Base-by-base conservation (phyloP, 2,113 vertebrate genomes). In the Acrocephalus kingi region DNA sequence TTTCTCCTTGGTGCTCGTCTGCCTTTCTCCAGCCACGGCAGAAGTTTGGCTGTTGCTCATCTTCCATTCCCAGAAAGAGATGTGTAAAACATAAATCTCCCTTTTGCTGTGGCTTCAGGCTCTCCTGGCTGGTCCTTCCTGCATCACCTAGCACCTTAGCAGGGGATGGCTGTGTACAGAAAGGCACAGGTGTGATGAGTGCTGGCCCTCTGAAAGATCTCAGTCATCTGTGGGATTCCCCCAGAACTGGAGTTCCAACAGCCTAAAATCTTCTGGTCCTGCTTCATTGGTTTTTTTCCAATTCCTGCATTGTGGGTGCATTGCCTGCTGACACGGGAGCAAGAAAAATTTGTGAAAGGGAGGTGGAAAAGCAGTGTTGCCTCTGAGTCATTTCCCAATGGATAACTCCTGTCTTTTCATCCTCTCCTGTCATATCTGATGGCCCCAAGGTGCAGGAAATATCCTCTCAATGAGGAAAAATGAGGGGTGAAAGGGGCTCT, bases 261-360 rank as follows among this genome's bases (percentile, higher is more conserved):
- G 49, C 31, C 64, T 77, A 22, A 77, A 74, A 77, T 58, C 81
- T 77, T 78, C 28, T 74, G 43, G 4, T 62, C 41, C 58, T 24
- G 19, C n/a, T 66, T 61, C 8, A 12, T 7, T 6, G 13, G 3
- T 0, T 2, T 41, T 61, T 69, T 30, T 6, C 6, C 49, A 0
- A 6, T 73, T 69, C 85, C 71, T 62, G 54, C 33, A 30, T 10
- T 68, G 46, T 4, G 5, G 24, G 6, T 77, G 15, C 37, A 30
- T 69, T 0, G 0, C 10, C 11, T 56, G 68, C 27, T 84, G 58
- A 63, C 13, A 22, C 13, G 19, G 31, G 14, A 84, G 28, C 22
- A 28, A 56, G 9, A 52, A 78, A 63, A 46, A 33, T 7, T 49
- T 13, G 13, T 45, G 52, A 45, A 73, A 71, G n/a, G 27, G 28